Base-by-base conservation (phyloP, 2,888 invertebrate genomes). In the Polylopha cassiicola region DNA sequence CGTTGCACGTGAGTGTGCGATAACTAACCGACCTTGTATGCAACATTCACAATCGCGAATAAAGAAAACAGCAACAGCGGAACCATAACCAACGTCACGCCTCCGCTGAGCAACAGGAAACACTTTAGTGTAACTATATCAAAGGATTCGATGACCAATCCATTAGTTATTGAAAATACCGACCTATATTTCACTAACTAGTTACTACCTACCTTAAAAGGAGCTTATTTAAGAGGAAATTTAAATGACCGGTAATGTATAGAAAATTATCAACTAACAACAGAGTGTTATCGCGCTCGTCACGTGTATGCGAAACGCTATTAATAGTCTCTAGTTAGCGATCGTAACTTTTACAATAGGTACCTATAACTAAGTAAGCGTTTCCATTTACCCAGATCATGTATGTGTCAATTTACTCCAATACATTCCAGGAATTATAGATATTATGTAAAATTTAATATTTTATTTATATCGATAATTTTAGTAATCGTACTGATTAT, bases 11-110 rank as follows among this genome's bases (percentile, higher is more conserved):
- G 72, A 63, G 55, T 53, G 47, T 47, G 46, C 61, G 61, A 61
- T 66, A 61, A 57, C 51, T 48, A 46, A 27, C 46, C 56, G 65
- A 69, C 77, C 74, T 77, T 73, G 70, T 55, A 54, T 50, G 50
- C 31, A 30, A 45, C 36, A 31, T 36, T 44, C 32, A 29, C 45
- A 28, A 44, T 37, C 30, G 39, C 37, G 18, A 17, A 34, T 33
- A 24, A 34, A 18, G 28, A 37, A 45, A 37, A 43, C 29, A 30
- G 21, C 18, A 26, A 30, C 37, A 43, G 36, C 23, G n/a, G n/a
- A n/a, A n/a, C n/a, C n/a, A n/a, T n/a, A n/a, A n/a, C n/a, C n/a
- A n/a, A n/a, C n/a, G n/a, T n/a, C n/a, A n/a, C n/a, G n/a, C n/a
- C n/a, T n/a, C n/a, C n/a, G n/a, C n/a, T n/a, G n/a, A n/a, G n/a